These are phyloP conservation scores for Abrostola tripartita DNA, from an alignment of 2,888 invertebrate species.

Conservation along the genomic window DNA sequence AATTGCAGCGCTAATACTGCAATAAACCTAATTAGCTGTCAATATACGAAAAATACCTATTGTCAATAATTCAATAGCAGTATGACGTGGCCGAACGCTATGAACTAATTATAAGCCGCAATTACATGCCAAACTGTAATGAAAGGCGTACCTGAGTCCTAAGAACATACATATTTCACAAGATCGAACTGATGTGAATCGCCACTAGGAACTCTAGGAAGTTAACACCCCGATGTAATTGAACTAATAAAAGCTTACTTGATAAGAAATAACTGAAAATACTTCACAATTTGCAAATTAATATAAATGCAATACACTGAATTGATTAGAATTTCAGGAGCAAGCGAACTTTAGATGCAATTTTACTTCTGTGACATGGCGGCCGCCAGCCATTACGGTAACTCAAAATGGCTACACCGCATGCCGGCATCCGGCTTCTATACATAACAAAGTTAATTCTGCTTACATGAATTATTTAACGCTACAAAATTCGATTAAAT, in stretches of 20 bases:
- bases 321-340: conserved; percentile 24
- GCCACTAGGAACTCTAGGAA: conserved; percentile 10
- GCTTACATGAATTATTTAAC: background rate
- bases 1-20: conserved; percentile 7
- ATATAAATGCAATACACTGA: conserved; percentile 12
- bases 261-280: background rate
- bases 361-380: conserved; percentile 82
- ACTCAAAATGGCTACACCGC: conserved; percentile 82
- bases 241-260: background rate
- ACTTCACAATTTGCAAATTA: background rate
- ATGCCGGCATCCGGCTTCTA: conserved; percentile 70
- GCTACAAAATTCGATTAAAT: background rate
- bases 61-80: background rate
- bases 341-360: conserved; percentile 27
- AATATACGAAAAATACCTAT: conserved; percentile 13
- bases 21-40: conserved; percentile 15
- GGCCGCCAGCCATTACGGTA: conserved; percentile 68
- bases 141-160: conserved; percentile 42
- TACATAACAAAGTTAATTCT: conserved; percentile 33
- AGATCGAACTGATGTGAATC: conserved; percentile 22
- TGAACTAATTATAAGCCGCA: background rate
- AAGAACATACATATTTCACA: conserved; percentile 42
- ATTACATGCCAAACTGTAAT: background rate
- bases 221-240: background rate
- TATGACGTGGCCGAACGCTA: conserved; percentile 1